Evolutionary conservation across 2,888 invertebrate species (phyloP).

Genomic region (Latheticus oryzae): DNA sequence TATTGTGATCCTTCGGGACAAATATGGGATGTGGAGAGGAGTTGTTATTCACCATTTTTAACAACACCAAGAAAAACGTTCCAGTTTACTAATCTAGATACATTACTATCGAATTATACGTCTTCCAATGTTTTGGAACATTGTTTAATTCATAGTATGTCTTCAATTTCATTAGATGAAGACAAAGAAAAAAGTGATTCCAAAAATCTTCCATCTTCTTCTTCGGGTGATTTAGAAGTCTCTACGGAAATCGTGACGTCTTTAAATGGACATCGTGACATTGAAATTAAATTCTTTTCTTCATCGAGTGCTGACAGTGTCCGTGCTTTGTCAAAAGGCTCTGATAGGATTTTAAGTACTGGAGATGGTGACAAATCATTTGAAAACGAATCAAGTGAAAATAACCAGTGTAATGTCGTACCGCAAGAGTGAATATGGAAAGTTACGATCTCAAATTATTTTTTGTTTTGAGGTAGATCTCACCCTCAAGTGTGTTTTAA

Average conservation of each 20-base stretch:
- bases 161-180: constrained; percentile 54
- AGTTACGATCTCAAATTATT: constrained; percentile 37
- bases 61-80: constrained; percentile 60
- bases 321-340: constrained; percentile 24
- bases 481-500: constrained; percentile 2
- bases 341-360: constrained; percentile 17
- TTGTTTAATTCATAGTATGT: constrained; percentile 50
- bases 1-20: constrained; percentile 81
- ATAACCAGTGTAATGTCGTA: constrained; percentile 43
- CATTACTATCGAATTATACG: constrained; percentile 16
- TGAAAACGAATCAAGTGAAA: constrained; percentile 13
- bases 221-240: constrained; percentile 72
- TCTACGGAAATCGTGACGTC: constrained; percentile 84
- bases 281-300: constrained; percentile 83
- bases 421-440: constrained; percentile 41
- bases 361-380: constrained; percentile 5
- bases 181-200: constrained; percentile 56
- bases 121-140: constrained; percentile 45
- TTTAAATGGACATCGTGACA: constrained; percentile 80
- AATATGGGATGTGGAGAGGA: constrained; percentile 79
- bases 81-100: background rate
- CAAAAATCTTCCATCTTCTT: constrained; percentile 48
- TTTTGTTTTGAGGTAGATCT: constrained; percentile 14
- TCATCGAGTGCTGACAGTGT: constrained; percentile 58
- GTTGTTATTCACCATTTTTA: constrained; percentile 68